phyloP scores from a whole-genome alignment of 2,797 vertebrate genomes.

The Lacerta agilis region DNA sequence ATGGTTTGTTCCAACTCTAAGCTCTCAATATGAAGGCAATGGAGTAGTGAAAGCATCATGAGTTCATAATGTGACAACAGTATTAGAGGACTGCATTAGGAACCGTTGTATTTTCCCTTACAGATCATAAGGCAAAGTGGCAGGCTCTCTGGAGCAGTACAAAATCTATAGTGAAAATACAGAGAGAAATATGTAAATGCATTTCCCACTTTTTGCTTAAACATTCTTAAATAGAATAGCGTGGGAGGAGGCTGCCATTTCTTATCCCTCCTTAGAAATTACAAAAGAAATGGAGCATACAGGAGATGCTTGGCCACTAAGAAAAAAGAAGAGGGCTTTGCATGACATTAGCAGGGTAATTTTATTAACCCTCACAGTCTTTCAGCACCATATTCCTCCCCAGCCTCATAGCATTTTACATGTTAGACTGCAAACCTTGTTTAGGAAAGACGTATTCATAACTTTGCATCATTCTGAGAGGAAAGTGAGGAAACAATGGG shows the following conservation, averaged over 20 bases:
- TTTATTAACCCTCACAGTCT: neutral
- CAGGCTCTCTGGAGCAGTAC: neutral
- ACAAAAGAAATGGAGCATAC: neutral
- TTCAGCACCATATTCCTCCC: neutral
- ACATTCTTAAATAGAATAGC: neutral
- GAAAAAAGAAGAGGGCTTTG: neutral
- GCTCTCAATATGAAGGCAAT: neutral
- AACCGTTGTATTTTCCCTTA: neutral
- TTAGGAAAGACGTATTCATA: neutral
- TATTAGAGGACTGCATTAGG: neutral
- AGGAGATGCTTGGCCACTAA: neutral
- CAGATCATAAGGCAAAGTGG: conserved; percentile 2
- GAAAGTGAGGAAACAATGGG: neutral
- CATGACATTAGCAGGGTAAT: neutral
- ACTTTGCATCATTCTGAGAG: neutral
- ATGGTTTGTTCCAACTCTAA: neutral
- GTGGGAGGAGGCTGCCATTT: neutral
- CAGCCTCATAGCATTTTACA: neutral
- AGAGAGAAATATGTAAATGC: neutral
- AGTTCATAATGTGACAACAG: neutral
- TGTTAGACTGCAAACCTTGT: neutral
- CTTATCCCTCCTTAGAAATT: conserved; percentile 2
- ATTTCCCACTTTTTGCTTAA: conserved; percentile 2
- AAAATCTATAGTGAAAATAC: conserved; percentile 8
- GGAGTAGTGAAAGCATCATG: neutral